A percentile compares a stretch with the other conserved stretches of the same genome.
Evolutionary conservation across 2,113 vertebrate genomes (phyloP).

Genomic region (Daphoenositta chrysoptera): DNA sequence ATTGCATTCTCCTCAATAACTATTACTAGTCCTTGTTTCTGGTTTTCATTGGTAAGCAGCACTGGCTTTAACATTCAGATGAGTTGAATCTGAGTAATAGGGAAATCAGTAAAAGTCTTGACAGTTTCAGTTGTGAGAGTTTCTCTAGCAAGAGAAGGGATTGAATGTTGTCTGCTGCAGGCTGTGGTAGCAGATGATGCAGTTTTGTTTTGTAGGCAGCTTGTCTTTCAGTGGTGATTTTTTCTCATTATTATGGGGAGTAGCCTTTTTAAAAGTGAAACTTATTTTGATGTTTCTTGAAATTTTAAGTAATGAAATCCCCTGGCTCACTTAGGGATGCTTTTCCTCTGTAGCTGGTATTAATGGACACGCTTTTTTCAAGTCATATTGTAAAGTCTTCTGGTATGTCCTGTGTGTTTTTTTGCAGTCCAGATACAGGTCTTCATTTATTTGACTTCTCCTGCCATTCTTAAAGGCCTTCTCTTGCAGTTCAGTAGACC

Average conservation of each 20-base stretch:
- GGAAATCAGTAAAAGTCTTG: background rate
- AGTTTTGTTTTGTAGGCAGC: background rate
- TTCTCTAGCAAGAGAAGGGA: background rate
- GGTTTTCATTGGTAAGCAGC: background rate
- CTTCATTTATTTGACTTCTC: background rate
- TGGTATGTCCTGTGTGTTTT: background rate
- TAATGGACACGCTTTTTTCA: background rate
- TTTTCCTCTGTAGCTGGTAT: background rate
- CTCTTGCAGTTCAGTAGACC: background rate
- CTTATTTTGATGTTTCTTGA: background rate
- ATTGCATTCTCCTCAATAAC: background rate
- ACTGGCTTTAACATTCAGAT: background rate
- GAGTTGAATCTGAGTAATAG: background rate
- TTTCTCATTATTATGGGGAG: background rate
- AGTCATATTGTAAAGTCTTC: background rate
- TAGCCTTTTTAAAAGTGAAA: background rate
- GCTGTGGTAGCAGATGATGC: background rate
- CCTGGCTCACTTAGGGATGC: background rate
- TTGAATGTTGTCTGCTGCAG: background rate
- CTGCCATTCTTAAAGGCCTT: background rate
- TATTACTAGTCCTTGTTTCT: background rate
- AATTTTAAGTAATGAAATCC: background rate
- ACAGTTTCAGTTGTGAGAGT: background rate
- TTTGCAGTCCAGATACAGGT: background rate
- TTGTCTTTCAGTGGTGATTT: background rate